Evolutionary conservation across 2,113 vertebrate species (phyloP).

Genomic region (Strix aluco): DNA sequence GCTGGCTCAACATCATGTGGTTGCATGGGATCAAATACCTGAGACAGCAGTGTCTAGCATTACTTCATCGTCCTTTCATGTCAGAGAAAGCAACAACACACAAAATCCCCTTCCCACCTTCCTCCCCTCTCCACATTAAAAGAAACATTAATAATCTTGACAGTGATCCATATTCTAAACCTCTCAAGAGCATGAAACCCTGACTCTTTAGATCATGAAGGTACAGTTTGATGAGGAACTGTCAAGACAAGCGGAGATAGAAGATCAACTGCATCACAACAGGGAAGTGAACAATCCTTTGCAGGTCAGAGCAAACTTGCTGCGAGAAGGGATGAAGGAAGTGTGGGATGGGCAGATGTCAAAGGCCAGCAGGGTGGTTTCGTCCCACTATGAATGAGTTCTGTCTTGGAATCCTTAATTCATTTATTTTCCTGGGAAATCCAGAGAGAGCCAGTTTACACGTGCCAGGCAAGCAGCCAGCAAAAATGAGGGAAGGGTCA

Average conservation of each 20-base stretch:
- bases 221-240: background rate
- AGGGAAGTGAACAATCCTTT: background rate
- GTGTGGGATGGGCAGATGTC: background rate
- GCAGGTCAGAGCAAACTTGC: background rate
- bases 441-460: background rate
- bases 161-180: background rate
- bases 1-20: slow-evolving; percentile 96
- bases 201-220: background rate
- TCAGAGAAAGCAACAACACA: background rate
- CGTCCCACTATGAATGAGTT: background rate
- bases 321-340: background rate
- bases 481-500: background rate
- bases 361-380: background rate
- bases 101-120: background rate
- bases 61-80: background rate
- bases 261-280: background rate
- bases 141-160: background rate
- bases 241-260: rapidly evolving
- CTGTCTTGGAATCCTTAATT: background rate
- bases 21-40: slow-evolving; percentile 98
- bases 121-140: background rate
- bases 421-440: background rate
- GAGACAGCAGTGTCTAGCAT: slow-evolving; percentile 19
- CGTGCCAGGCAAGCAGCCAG: background rate
- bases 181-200: background rate